Evolutionary conservation across 2,888 invertebrate genomes (phyloP), one percentile per base, ranked within the genome.

Genomic region (Epinotia ramella): DNA sequence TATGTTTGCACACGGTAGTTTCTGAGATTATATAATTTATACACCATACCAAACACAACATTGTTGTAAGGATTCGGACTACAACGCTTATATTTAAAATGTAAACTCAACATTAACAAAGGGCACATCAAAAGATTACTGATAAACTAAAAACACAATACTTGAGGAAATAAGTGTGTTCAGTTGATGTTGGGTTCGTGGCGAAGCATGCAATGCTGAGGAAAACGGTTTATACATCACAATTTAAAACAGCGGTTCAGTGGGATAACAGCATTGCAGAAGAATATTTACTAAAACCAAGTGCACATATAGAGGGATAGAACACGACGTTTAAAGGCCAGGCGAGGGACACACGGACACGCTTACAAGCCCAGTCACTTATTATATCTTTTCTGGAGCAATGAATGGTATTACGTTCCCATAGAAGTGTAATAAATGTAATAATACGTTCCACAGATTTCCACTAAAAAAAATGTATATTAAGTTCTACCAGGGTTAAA

Each of bases 261-360:
- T 74, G 65, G 65, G 49, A 53, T n/a, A 60, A 62, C 44, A 67
- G 67, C 60, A 63, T 72, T 72, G 76, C 60, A 67, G 46, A 67
- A 46, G 40, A 59, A 65, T 68, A 44, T 70, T 75, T 60, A 65
- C 28, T 66, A 46, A 77, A 70, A 78, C 70, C 78, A 77, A 80
- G 79, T 78, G 79, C 77, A 78, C 57, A 78, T 76, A 77, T 40
- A 78, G 71, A 79, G 49, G 46, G 49, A 53, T 20, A 76, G 68
- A 68, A 73, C 44, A 76, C 57, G 56, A 70, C 57, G 75, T 66
- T 65, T 18, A 66, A 16, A 70, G 64, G 75, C 62, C 67, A 76
- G 72, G 71, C 66, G 56, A 60, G 60, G 71, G 66, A 72, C 46
- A 70, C 59, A 67, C 44, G 28, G 28, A 65, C 49, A 63, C 28